Evolutionary conservation across 2,888 invertebrate genomes (phyloP).

Genomic region (Coelogynopora nodosa): DNA sequence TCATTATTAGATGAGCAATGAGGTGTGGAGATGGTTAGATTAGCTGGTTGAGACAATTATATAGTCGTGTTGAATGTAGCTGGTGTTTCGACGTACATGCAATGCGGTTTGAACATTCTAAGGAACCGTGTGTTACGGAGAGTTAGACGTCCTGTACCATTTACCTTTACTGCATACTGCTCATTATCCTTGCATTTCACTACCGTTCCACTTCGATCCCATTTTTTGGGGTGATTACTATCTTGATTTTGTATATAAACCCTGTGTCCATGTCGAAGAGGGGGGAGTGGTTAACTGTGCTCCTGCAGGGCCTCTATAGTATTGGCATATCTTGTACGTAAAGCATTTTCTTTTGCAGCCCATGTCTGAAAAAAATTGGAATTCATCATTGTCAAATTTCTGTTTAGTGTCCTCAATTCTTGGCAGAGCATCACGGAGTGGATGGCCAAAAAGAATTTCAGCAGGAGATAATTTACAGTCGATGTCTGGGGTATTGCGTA

Average conservation of each 20-base stretch:
- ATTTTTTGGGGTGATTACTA: conserved; percentile 34
- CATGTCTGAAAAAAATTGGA: not conserved
- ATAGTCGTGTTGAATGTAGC: not conserved
- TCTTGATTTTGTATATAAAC: conserved; percentile 36
- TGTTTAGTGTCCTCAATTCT: conserved; percentile 6
- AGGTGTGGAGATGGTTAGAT: too few species aligned
- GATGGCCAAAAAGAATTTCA: not conserved
- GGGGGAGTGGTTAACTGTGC: conserved; percentile 18
- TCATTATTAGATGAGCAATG: too few species aligned
- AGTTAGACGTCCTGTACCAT: conserved; percentile 31
- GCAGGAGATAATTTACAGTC: not conserved
- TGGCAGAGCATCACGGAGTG: conserved; percentile 34
- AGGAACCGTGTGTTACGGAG: not conserved
- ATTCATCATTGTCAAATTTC: not conserved
- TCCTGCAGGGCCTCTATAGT: conserved; percentile 27
- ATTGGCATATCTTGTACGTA: conserved; percentile 4
- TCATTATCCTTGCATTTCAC: conserved; percentile 5
- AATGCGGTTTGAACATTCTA: not conserved
- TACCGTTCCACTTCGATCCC: conserved; percentile 32
- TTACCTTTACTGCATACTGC: conserved; percentile 22
- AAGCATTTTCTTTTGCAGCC: not conserved
- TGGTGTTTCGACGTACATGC: not conserved
- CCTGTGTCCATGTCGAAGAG: conserved; percentile 10
- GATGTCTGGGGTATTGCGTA: not conserved
- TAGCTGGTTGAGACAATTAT: too few species aligned